These are phyloP conservation scores for Cricetomys ansorgei DNA, from an alignment of 2,113 vertebrate species.

Conservation along the genomic window DNA sequence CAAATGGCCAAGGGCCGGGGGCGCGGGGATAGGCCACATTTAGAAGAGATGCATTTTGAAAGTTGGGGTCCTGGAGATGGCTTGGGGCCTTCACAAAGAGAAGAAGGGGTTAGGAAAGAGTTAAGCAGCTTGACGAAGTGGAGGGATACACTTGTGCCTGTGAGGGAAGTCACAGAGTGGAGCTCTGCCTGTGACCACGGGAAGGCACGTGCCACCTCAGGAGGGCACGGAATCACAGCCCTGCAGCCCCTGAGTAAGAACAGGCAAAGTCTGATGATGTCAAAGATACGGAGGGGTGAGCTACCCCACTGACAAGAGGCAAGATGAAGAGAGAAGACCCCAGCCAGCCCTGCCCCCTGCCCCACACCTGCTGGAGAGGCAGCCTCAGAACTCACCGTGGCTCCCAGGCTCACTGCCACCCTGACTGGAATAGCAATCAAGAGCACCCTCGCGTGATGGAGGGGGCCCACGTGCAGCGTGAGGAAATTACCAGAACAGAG, in stretches of 20 bases:
- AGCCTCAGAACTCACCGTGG: neutral
- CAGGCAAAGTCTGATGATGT: accelerated
- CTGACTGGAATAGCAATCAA: neutral
- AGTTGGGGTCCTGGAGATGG: neutral
- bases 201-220: accelerated
- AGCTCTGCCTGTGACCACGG: accelerated
- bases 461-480: accelerated
- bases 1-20: accelerated
- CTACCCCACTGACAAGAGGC: accelerated
- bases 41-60: neutral
- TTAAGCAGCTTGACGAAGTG: neutral
- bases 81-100: accelerated
- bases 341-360: accelerated
- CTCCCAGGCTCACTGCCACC: accelerated
- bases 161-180: neutral
- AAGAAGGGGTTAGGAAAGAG: neutral
- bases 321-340: neutral
- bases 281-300: accelerated
- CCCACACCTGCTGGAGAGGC: neutral
- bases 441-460: accelerated
- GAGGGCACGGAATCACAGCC: accelerated
- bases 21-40: too few species aligned
- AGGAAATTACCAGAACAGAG: too few species aligned
- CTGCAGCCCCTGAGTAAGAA: accelerated
- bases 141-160: accelerated